phyloP scores from a whole-genome alignment of 2,113 vertebrate genomes.

The Blennius ocellaris region DNA sequence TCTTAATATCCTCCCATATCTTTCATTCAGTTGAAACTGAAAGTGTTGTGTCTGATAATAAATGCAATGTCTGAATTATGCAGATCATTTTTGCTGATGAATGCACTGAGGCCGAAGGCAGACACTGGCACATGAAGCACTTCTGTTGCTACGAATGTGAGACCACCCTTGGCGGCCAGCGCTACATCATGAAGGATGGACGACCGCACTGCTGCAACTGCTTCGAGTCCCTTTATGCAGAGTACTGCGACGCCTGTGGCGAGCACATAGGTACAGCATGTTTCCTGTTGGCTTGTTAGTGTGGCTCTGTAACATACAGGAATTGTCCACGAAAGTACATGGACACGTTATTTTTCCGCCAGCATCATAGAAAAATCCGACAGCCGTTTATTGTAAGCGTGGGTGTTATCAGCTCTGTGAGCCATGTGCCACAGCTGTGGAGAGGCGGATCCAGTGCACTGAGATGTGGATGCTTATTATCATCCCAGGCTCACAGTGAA shows the following conservation, averaged over 20 bases:
- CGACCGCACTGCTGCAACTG: slow-evolving; percentile 98
- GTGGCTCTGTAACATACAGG: background rate
- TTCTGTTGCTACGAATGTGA: slow-evolving; percentile 98
- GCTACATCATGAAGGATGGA: slow-evolving; percentile 99
- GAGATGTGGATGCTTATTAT: slow-evolving; percentile 74
- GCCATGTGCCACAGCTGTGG: slow-evolving; percentile 64
- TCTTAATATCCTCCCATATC: background rate
- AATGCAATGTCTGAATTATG: slow-evolving; percentile 28
- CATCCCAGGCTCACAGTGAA: slow-evolving; percentile 51
- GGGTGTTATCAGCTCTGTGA: slow-evolving; percentile 44
- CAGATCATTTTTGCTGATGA: slow-evolving; percentile 99
- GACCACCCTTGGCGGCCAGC: slow-evolving; percentile 93
- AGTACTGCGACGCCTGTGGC: slow-evolving; percentile 97
- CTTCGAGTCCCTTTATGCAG: slow-evolving; percentile 95
- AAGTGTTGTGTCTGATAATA: background rate
- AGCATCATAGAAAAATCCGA: slow-evolving; percentile 24
- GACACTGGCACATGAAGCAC: slow-evolving; percentile 99
- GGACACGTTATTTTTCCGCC: slow-evolving; percentile 22
- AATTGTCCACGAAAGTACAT: slow-evolving; percentile 31
- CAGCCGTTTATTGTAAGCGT: slow-evolving; percentile 50
- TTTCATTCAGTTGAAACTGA: background rate
- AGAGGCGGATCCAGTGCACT: slow-evolving; percentile 58
- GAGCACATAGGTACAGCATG: slow-evolving; percentile 92
- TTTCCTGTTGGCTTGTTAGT: background rate
- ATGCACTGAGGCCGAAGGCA: slow-evolving; percentile 97